Evolutionary conservation across 2,113 vertebrate species (phyloP).

Genomic region (Cheirogaleus medius): DNA sequence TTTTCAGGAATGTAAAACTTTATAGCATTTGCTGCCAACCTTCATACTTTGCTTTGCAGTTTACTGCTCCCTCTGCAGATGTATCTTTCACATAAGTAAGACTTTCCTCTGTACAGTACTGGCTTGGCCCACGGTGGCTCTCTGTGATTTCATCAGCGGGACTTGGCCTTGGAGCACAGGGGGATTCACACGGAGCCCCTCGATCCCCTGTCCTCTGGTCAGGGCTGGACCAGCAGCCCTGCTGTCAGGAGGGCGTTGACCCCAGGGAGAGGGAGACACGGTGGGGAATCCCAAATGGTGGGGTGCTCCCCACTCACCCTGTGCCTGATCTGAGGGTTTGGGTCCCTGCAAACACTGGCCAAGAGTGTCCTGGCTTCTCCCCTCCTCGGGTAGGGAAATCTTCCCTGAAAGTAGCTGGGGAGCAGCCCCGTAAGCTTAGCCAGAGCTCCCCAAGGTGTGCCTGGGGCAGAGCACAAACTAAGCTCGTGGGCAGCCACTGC

Average conservation of each 20-base stretch:
- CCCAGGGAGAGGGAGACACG: not conserved
- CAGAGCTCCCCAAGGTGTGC: not conserved
- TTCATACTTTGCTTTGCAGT: conserved; percentile 79
- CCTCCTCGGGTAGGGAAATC: not conserved
- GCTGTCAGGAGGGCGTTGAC: not conserved
- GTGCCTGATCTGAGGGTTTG: not conserved
- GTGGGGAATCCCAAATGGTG: fast-evolving
- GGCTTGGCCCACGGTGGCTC: not conserved
- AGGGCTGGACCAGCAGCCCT: not conserved
- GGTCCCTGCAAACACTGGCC: not conserved
- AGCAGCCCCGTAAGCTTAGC: not conserved
- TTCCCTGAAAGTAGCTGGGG: not conserved
- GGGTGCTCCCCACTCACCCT: fast-evolving
- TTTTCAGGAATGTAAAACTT: conserved; percentile 87
- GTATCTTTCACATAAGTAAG: conserved; percentile 80
- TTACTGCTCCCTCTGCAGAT: conserved; percentile 84
- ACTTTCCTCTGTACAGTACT: conserved; percentile 68
- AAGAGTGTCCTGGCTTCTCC: not conserved
- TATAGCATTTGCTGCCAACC: conserved; percentile 81
- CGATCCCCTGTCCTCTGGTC: not conserved
- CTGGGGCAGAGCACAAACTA: not conserved
- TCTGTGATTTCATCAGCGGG: not conserved
- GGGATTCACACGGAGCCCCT: not conserved
- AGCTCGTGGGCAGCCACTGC: fast-evolving
- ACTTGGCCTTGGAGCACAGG: not conserved